Conservation (phyloP, 1,140 invertebrate species). For the Sweltsa coloradensis region DNA sequence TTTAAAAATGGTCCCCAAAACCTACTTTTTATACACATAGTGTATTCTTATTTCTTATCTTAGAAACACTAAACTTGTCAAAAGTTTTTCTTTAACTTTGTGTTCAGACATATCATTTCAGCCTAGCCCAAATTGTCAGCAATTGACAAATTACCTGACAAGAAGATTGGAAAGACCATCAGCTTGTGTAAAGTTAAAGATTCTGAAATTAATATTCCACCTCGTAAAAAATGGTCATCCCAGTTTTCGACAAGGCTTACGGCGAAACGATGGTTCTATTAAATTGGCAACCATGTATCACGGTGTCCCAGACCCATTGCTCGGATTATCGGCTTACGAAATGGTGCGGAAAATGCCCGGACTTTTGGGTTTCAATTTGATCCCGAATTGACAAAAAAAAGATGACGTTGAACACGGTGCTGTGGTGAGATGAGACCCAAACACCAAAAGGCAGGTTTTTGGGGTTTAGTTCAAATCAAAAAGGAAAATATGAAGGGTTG, state of each 20-base stretch:
- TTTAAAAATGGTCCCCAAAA: too few relatives aligned
- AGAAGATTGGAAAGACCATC: conserved; percentile 1
- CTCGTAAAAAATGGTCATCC: too few relatives aligned
- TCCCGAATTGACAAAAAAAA: background rate
- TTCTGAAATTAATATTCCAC: conserved; percentile 14
- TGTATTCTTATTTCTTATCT: too few relatives aligned
- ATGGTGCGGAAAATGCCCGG: conserved; percentile 2
- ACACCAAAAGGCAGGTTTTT: conserved; percentile 8
- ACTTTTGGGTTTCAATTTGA: conserved; percentile 5
- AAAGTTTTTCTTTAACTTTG: too few relatives aligned
- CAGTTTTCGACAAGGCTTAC: conserved; percentile 2
- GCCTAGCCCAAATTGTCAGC: background rate
- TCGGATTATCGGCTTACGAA: background rate
- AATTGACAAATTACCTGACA: background rate
- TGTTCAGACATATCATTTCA: background rate
- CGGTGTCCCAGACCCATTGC: conserved; percentile 5
- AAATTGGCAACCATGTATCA: conserved; percentile 7
- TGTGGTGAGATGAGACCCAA: conserved; percentile 9
- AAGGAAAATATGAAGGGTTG: conserved; percentile 15
- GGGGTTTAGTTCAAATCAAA: background rate
- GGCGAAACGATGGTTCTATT: conserved; percentile 9
- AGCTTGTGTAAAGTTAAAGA: conserved; percentile 8
- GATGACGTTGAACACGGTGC: too few relatives aligned
- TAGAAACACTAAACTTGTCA: too few relatives aligned
- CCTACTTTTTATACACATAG: too few relatives aligned